Percentiles rank a stretch among this genome's conserved stretches.
These are phyloP conservation scores for Diarsia mendica DNA, from an alignment of 2,888 invertebrate genomes.

Conservation along the genomic window DNA sequence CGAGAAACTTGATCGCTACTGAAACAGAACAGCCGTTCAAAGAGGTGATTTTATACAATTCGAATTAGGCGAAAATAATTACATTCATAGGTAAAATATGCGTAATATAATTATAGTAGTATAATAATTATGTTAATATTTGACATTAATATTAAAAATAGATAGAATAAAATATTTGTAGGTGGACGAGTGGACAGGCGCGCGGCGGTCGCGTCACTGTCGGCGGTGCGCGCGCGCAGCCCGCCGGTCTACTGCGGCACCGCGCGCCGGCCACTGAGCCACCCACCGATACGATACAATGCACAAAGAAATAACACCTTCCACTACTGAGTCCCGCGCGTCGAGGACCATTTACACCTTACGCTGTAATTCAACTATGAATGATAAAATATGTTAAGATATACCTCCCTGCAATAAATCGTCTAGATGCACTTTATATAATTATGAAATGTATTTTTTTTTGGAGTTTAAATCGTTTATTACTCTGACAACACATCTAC, in stretches of 20 bases:
- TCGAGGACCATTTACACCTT: constrained; percentile 84
- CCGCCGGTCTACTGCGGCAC: constrained; percentile 44
- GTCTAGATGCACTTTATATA: constrained; percentile 88
- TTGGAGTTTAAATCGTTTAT: constrained; percentile 88
- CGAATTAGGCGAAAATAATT: constrained; percentile 90
- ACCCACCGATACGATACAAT: constrained; percentile 67
- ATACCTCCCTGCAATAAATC: constrained; percentile 89
- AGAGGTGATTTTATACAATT: constrained; percentile 90
- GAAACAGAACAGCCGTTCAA: constrained; percentile 87
- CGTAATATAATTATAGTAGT: constrained; percentile 86
- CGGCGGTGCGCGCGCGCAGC: constrained; percentile 70
- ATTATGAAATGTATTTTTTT: constrained; percentile 87
- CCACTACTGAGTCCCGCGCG: constrained; percentile 82
- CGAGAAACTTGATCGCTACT: constrained; percentile 87
- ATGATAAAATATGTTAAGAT: constrained; percentile 89
- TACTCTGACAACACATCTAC: constrained; percentile 90
- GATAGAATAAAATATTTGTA: constrained; percentile 90
- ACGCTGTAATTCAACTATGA: constrained; percentile 88
- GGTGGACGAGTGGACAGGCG: constrained; percentile 88
- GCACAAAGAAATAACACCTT: constrained; percentile 74
- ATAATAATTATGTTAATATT: constrained; percentile 90
- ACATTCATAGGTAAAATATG: constrained; percentile 90
- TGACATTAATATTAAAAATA: constrained; percentile 90
- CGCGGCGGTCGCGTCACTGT: constrained; percentile 82
- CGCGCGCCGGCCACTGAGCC: constrained; percentile 53